These are phyloP conservation scores for Lucilia sericata DNA, from an alignment of 1,140 invertebrate species.

Conservation along the genomic window DNA sequence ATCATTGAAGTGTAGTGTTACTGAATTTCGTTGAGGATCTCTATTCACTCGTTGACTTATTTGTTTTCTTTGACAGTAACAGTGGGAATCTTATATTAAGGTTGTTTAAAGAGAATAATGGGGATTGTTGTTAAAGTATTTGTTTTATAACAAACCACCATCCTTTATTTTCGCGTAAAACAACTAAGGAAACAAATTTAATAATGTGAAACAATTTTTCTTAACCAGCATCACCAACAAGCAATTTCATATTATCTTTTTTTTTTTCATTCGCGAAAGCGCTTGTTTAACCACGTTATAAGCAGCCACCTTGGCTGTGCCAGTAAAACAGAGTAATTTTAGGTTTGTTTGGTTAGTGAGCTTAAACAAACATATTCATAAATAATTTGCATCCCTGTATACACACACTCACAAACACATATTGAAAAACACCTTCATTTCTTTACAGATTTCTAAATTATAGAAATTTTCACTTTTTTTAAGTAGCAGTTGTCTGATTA, in stretches of 20 bases:
- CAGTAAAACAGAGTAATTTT: conserved; percentile 21
- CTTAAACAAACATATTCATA: conserved; percentile 35
- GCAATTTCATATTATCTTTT: background rate
- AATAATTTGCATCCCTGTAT: conserved; percentile 32
- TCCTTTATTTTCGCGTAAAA: conserved; percentile 22
- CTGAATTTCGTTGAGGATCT: too few species aligned
- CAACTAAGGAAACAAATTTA: conserved; percentile 12
- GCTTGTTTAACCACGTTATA: conserved; percentile 17
- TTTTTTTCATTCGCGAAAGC: background rate
- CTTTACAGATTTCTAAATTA: conserved; percentile 59
- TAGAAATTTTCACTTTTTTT: conserved; percentile 58
- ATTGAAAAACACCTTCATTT: background rate
- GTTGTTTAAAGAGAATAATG: conserved; percentile 20
- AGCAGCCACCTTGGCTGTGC: background rate
- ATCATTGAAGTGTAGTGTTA: background rate
- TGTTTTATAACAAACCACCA: conserved; percentile 42
- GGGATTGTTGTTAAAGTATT: conserved; percentile 26
- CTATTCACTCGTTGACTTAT: background rate
- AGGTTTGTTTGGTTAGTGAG: background rate
- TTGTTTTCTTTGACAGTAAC: conserved; percentile 4
- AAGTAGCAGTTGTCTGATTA: conserved; percentile 3
- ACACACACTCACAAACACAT: background rate
- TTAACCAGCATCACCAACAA: too few species aligned
- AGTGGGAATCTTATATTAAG: conserved; percentile 36
- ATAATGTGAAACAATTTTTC: conserved; percentile 35